Percentiles rank a stretch among this genome's conserved stretches.
phyloP scores from a whole-genome alignment of 2,888 invertebrate genomes.

The Bombylius discolor region DNA sequence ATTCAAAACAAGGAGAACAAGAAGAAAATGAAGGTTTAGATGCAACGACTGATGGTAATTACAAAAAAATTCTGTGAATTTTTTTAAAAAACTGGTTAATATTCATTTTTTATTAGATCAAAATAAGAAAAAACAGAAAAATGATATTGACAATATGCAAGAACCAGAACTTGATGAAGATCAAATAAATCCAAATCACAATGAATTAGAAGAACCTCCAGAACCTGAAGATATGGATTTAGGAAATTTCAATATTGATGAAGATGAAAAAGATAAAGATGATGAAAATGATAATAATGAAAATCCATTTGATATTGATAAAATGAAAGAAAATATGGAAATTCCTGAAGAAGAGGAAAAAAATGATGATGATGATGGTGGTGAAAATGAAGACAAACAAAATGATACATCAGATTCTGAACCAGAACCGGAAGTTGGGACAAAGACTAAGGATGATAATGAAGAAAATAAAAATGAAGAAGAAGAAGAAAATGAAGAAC shows the following conservation, averaged over 20 bases:
- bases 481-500: conserved; percentile 39
- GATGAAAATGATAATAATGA: conserved; percentile 47
- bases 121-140: conserved; percentile 38
- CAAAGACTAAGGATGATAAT: conserved; percentile 31
- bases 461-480: conserved; percentile 39
- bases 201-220: conserved; percentile 59
- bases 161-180: conserved; percentile 68
- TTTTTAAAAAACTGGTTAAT: neutral
- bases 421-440: conserved; percentile 22
- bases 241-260: conserved; percentile 72
- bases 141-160: conserved; percentile 74
- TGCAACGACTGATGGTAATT: conserved; percentile 21
- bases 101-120: conserved; percentile 16
- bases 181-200: conserved; percentile 68
- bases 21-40: conserved; percentile 38
- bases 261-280: conserved; percentile 44
- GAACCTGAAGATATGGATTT: conserved; percentile 80
- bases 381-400: conserved; percentile 40
- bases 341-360: conserved; percentile 29
- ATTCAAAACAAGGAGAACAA: conserved; percentile 43
- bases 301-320: conserved; percentile 77
- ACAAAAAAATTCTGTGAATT: neutral
- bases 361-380: conserved; percentile 31
- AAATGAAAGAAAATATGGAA: conserved; percentile 49
- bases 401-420: conserved; percentile 41